Percentiles rank a stretch among this genome's conserved stretches.
Conservation (phyloP, 2,113 vertebrate genomes). For the Heliornis fulica region DNA sequence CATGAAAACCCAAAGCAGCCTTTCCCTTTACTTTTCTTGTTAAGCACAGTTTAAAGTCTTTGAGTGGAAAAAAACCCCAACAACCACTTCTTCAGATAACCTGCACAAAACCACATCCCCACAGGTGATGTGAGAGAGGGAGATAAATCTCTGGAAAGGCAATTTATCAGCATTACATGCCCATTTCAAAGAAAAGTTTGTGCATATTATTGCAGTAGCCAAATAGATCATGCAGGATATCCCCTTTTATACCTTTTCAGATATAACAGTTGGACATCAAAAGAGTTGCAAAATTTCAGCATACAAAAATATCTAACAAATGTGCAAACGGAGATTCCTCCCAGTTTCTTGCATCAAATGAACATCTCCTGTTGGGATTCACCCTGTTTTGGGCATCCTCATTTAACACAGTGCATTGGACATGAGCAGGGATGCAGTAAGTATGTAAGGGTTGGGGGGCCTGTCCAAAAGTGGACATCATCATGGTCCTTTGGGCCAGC, state of each 20-base stretch:
- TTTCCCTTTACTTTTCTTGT: neutral
- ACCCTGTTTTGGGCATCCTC: neutral
- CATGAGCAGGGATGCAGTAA: neutral
- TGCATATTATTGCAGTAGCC: neutral
- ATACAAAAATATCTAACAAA: neutral
- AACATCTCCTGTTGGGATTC: neutral
- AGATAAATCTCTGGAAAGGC: neutral
- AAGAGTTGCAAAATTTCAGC: neutral
- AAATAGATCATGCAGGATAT: neutral
- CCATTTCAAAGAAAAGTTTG: neutral
- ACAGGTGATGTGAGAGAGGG: neutral
- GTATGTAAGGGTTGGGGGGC: accelerated
- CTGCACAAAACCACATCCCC: neutral
- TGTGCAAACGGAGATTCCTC: neutral
- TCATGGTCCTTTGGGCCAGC: neutral
- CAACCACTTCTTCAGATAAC: neutral
- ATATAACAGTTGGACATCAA: neutral
- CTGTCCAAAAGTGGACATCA: accelerated
- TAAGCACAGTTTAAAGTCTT: neutral
- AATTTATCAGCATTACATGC: neutral
- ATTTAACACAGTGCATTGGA: accelerated
- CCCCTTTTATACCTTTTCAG: neutral
- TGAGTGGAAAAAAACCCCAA: neutral
- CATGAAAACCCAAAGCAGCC: neutral
- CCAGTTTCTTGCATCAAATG: neutral